A percentile compares a stretch with the other conserved stretches of the same genome.
Evolutionary conservation across 2,888 invertebrate species (phyloP).

Genomic region (Bursaphelenchus okinawaensis): DNA sequence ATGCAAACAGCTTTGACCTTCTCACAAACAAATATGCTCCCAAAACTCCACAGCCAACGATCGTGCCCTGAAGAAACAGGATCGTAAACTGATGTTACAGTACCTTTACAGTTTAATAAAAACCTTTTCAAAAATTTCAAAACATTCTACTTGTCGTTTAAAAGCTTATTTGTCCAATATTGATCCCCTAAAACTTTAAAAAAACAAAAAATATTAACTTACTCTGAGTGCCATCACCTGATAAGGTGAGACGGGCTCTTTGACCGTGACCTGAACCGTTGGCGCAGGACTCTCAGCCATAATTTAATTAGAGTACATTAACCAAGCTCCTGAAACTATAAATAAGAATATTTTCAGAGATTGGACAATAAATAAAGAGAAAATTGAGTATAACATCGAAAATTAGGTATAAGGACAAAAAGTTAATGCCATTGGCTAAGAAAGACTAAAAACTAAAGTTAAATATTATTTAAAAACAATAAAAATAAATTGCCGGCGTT

Average conservation of each 20-base stretch:
- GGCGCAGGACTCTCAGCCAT: background rate
- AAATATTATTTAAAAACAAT: no score
- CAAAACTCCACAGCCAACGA: slow-evolving; percentile 47
- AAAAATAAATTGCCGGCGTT: no score
- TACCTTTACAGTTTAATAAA: no score
- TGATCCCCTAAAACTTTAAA: no score
- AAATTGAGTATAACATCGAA: no score
- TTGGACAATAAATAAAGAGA: no score
- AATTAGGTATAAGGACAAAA: no score
- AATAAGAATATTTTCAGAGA: no score
- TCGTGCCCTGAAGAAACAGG: slow-evolving; percentile 45
- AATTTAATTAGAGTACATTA: background rate
- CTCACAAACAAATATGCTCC: slow-evolving; percentile 48
- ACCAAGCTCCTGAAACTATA: background rate
- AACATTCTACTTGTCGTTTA: background rate
- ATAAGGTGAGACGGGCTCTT: slow-evolving; percentile 2
- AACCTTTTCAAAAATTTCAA: background rate
- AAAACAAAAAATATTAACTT: background rate
- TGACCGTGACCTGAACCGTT: background rate
- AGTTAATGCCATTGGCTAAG: no score
- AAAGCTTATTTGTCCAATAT: no score
- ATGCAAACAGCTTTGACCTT: slow-evolving; percentile 52
- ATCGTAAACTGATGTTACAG: background rate
- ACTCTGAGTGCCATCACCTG: slow-evolving; percentile 7
- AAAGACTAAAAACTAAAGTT: no score